Conservation (phyloP, 2,888 invertebrate genomes). For the Caenorhabditis sulstoni region DNA sequence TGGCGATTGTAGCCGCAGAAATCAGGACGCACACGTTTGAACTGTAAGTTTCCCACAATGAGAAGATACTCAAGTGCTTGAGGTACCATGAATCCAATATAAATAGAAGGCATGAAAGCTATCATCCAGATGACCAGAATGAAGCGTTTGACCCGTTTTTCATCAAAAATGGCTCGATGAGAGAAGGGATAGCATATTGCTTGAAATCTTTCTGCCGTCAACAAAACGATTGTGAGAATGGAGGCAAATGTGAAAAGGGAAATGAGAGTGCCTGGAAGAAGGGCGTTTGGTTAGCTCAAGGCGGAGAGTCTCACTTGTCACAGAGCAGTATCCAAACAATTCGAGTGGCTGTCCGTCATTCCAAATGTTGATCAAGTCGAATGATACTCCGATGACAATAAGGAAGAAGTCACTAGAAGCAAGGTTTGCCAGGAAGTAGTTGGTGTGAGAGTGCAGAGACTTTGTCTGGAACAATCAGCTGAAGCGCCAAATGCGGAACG, state of each 20-base stretch:
- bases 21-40: conserved; percentile 75
- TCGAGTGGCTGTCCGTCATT: conserved; percentile 65
- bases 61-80: no score
- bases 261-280: conserved; percentile 73
- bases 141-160: conserved; percentile 66
- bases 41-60: conserved; percentile 61
- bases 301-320: conserved; percentile 71
- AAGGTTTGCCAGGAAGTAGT: conserved; percentile 78
- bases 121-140: conserved; percentile 75
- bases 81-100: conserved; percentile 73
- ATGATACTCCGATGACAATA: conserved; percentile 78
- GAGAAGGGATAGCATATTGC: conserved; percentile 80
- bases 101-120: conserved; percentile 76
- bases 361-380: conserved; percentile 78
- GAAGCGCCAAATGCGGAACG: no score
- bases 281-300: neutral
- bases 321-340: conserved; percentile 75
- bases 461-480: conserved; percentile 69
- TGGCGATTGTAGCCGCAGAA: conserved; percentile 76
- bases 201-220: conserved; percentile 77
- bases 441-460: conserved; percentile 78
- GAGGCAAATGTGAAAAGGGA: conserved; percentile 79
- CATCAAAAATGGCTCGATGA: conserved; percentile 62
- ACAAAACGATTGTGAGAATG: conserved; percentile 76
- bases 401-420: conserved; percentile 73